phyloP scores from a whole-genome alignment of 2,113 vertebrate genomes.

The rabbit (Oryctolagus cuniculus) region DNA sequence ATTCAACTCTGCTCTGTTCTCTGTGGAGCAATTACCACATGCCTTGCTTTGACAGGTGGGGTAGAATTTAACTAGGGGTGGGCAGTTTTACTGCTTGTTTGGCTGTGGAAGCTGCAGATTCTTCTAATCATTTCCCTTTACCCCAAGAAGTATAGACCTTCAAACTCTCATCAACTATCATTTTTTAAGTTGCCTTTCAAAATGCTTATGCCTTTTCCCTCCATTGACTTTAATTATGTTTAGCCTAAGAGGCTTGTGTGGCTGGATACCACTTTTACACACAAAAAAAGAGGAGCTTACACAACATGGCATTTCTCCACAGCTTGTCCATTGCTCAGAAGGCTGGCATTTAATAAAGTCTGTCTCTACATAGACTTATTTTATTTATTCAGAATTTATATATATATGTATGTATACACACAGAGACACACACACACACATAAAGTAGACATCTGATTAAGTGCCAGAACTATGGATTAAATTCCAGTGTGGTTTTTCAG shows the following conservation, averaged over 20 bases:
- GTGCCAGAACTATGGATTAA: conserved; percentile 76
- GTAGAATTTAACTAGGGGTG: neutral
- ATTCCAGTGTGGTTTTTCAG: conserved; percentile 85
- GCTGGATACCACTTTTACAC: conserved; percentile 79
- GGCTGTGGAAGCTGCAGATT: neutral
- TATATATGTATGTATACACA: neutral
- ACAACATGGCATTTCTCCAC: conserved; percentile 69
- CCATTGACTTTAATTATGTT: conserved; percentile 83
- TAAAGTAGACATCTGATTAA: conserved; percentile 74
- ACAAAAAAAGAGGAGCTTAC: conserved; percentile 77
- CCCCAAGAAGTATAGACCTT: conserved; percentile 1
- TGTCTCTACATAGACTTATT: conserved; percentile 80
- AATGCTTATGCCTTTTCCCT: conserved; percentile 70
- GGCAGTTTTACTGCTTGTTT: neutral
- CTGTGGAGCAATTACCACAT: conserved; percentile 37
- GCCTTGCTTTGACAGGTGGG: neutral
- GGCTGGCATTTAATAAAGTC: conserved; percentile 82
- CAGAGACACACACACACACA: conserved; percentile 61
- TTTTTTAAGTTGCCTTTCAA: conserved; percentile 52
- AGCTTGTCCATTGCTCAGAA: conserved; percentile 77
- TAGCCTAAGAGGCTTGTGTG: conserved; percentile 74
- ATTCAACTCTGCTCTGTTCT: conserved; percentile 53
- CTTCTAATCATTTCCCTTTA: neutral
- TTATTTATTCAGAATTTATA: conserved; percentile 85
- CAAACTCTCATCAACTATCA: neutral